Evolutionary conservation across 1,140 invertebrate genomes (phyloP).

Genomic region (Homarus americanus): DNA sequence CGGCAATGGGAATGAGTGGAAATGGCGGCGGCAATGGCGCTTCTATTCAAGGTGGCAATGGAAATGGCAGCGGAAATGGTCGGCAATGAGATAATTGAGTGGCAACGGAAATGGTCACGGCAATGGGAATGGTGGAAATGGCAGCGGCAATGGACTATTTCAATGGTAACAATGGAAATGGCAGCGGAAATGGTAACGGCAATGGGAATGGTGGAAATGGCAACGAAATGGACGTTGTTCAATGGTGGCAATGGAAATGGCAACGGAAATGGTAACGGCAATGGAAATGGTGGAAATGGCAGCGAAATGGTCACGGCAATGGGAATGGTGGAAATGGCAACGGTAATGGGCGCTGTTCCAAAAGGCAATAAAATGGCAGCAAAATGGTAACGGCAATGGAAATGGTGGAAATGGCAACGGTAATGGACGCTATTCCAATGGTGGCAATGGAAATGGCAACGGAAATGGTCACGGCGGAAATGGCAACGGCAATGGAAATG

Average conservation of each 20-base stretch:
- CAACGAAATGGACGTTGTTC: background rate
- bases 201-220: background rate
- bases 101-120: background rate
- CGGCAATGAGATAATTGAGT: background rate
- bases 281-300: constrained; percentile 1
- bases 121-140: background rate
- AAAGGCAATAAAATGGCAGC: too few relatives aligned
- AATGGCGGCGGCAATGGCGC: background rate
- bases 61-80: background rate
- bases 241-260: background rate
- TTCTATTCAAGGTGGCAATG: background rate
- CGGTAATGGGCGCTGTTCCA: background rate
- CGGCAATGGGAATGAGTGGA: background rate
- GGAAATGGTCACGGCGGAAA: background rate
- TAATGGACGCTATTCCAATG: background rate
- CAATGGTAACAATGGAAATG: too few relatives aligned
- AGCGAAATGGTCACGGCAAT: background rate
- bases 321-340: background rate
- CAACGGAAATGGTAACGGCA: background rate
- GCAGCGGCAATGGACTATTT: constrained; percentile 7
- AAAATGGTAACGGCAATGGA: background rate
- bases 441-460: background rate
- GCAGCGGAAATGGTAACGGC: background rate
- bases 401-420: background rate
- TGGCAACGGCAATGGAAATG: background rate